A percentile compares a stretch with the other conserved stretches of the same genome.
These are phyloP conservation scores for Chrysolophus pictus DNA, from an alignment of 2,797 vertebrate genomes.

Conservation along the genomic window DNA sequence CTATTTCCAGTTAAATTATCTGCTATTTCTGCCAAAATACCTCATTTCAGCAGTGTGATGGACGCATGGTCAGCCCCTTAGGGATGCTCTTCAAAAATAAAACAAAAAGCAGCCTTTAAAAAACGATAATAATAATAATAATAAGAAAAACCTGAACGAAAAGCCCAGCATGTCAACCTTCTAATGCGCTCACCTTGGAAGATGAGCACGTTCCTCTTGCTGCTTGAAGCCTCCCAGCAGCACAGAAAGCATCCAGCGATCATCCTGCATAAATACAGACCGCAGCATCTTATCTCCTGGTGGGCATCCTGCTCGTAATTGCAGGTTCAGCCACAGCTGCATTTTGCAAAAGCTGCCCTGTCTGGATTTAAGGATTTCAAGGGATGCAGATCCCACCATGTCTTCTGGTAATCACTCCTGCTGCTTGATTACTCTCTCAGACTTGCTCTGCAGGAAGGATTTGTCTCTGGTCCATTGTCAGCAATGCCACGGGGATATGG, in stretches of 20 bases:
- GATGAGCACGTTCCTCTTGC: accelerated
- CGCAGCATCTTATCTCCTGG: background rate
- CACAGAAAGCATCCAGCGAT: background rate
- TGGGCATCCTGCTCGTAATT: background rate
- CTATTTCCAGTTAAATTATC: background rate
- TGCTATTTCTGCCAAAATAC: background rate
- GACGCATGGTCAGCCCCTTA: background rate
- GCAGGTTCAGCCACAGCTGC: background rate
- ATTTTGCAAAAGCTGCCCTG: background rate
- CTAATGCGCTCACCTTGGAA: background rate
- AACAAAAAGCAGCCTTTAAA: background rate
- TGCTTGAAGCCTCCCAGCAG: background rate
- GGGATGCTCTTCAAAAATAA: background rate
- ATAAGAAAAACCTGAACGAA: background rate
- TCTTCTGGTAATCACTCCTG: background rate
- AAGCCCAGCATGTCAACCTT: background rate
- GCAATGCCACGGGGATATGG: background rate
- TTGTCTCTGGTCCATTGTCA: background rate
- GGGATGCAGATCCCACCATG: background rate
- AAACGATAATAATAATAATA: accelerated
- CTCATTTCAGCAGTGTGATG: background rate
- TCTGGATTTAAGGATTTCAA: background rate
- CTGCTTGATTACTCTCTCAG: background rate
- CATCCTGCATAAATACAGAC: background rate
- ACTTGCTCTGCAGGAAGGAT: background rate